Percentiles rank a stretch among this genome's conserved stretches.
These are phyloP conservation scores for Aethes cnicana DNA, from an alignment of 2,888 invertebrate genomes.

Conservation along the genomic window DNA sequence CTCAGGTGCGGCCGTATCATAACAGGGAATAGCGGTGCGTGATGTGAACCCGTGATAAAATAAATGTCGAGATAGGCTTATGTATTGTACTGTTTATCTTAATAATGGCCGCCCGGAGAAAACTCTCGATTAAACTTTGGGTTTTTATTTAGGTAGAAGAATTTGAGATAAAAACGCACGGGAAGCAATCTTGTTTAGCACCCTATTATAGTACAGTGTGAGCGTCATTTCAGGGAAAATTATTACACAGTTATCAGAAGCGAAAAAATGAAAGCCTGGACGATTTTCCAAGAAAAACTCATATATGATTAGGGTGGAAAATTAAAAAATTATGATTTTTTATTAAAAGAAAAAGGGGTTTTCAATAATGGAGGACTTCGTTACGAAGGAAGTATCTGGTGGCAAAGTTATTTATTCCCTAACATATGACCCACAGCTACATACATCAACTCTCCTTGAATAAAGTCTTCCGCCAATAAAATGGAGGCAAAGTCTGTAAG, in stretches of 20 bases:
- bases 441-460: no score
- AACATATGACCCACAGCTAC: no score
- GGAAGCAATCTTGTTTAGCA: slow-evolving; percentile 20
- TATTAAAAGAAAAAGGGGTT: no score
- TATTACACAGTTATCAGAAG: no score
- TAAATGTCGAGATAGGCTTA: slow-evolving; percentile 83
- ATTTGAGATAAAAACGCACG: slow-evolving; percentile 32
- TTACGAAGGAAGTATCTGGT: no score
- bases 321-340: no score
- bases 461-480: no score
- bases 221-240: background rate
- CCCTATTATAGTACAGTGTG: background rate
- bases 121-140: slow-evolving; percentile 77
- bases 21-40: slow-evolving; percentile 82
- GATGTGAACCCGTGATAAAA: slow-evolving; percentile 83
- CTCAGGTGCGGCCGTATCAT: slow-evolving; percentile 83
- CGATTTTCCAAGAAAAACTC: no score
- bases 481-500: background rate
- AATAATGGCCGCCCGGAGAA: slow-evolving; percentile 79
- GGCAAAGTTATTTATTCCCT: no score
- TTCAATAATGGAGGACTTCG: no score
- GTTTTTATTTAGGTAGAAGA: slow-evolving; percentile 50
- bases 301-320: no score
- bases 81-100: slow-evolving; percentile 83
- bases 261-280: no score